A percentile compares a stretch with the other conserved stretches of the same genome.
Conservation (phyloP, 2,888 invertebrate species). For the Epinotia brunnichana region DNA sequence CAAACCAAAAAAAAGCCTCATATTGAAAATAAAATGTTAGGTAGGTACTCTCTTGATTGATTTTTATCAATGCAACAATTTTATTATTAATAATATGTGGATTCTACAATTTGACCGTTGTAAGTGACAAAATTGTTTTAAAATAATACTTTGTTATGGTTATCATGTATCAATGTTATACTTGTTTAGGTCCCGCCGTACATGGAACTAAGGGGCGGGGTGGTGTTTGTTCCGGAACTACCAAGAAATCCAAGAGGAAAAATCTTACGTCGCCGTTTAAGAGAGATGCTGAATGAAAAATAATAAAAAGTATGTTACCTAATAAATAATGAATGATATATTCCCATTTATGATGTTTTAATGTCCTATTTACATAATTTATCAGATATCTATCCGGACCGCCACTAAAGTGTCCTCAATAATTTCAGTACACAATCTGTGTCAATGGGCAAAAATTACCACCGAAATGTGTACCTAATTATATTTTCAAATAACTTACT, state of each 20-base stretch:
- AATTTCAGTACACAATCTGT: background rate
- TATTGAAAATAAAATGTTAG: too few species aligned
- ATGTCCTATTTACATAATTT: background rate
- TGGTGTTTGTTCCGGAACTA: constrained; percentile 86
- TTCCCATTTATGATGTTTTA: too few species aligned
- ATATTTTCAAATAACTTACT: too few species aligned
- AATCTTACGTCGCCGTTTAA: constrained; percentile 85
- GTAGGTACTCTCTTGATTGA: too few species aligned
- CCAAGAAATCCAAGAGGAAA: constrained; percentile 89
- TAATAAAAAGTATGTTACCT: background rate
- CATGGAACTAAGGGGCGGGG: constrained; percentile 87
- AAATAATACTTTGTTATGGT: background rate
- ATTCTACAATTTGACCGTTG: too few species aligned
- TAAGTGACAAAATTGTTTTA: background rate
- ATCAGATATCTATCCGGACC: background rate
- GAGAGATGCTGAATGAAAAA: constrained; percentile 69
- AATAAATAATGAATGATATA: too few species aligned
- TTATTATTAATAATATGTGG: too few species aligned
- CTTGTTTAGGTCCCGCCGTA: constrained; percentile 75
- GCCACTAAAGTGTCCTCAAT: background rate
- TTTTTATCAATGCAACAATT: too few species aligned
- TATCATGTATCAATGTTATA: background rate
- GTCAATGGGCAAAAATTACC: background rate
- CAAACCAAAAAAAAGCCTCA: too few species aligned
- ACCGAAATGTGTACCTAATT: background rate